Base-by-base conservation (phyloP, 2,888 invertebrate species). In the Drosophila meridiana region DNA sequence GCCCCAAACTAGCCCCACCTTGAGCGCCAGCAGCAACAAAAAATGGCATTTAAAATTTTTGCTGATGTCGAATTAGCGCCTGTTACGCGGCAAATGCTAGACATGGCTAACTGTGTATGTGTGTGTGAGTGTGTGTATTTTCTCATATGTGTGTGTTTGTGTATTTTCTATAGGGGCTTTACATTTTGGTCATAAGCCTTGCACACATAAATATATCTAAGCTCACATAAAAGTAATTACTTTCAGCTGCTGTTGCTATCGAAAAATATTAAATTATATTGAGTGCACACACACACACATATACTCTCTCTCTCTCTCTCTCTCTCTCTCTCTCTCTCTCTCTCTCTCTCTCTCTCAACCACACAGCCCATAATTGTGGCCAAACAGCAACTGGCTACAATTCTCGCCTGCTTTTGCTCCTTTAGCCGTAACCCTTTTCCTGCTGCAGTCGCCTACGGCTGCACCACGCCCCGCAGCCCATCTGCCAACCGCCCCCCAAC, bases 211-310 rank as follows among this genome's bases (percentile, higher is more conserved):
- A 85, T 89, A 87, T 87, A 82, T 89, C 85, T 89, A 86, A 86
- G 87, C 86, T 86, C 86, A 72, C 83, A 88, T 80, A 64, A 87
- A 86, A 89, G 86, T 86, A 86, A 86, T 86, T 86, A 86, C 86
- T 89, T 86, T 86, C 86, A 86, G 90, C 90, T 86, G 86, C 78
- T 84, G 85, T 82, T 87, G 82, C 85, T 89, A 86, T 85, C 85
- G 85, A 85, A 78, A 86, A 89, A 87, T 86, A 86, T 89, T 85
- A 86, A 86, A 86, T 86, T 86, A 89, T 86, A 89, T 86, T 89
- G 86, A 89, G 90, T 85, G 90, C 78, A 83, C 63, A 70, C 73
- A 79, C 53, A 76, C 61, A 64, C 69, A 56, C 63, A 40, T 28
- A 53, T 69, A 55, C 68, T 32, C 43, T 48, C 61, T 65, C 58